These are phyloP conservation scores for Platycnemis pennipes DNA, from an alignment of 2,888 invertebrate genomes.

Conservation along the genomic window DNA sequence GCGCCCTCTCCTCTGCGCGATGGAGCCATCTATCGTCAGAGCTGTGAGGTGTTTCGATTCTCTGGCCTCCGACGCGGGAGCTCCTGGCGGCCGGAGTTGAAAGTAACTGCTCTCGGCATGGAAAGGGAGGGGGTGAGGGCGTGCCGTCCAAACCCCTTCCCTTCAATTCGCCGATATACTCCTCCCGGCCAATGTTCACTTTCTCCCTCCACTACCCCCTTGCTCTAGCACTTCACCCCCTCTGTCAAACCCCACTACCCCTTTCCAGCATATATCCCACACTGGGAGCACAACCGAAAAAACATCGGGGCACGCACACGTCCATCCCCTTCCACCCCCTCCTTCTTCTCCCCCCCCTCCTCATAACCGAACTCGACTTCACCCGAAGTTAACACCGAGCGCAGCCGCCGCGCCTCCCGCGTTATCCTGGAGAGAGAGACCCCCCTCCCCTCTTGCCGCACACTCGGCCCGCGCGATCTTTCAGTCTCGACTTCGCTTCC, in stretches of 20 bases:
- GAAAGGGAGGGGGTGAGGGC: too few relatives aligned
- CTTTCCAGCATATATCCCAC: too few relatives aligned
- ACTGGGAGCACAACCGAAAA: not conserved
- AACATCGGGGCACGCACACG: not conserved
- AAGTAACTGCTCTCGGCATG: not conserved
- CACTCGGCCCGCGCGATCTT: too few relatives aligned
- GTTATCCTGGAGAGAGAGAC: not conserved
- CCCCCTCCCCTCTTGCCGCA: too few relatives aligned
- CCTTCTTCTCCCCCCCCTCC: too few relatives aligned
- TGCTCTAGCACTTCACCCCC: not conserved
- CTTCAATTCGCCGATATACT: too few relatives aligned
- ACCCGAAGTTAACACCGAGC: not conserved
- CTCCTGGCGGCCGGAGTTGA: not conserved
- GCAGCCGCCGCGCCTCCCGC: not conserved
- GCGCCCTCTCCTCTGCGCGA: not conserved
- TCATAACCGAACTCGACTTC: not conserved
- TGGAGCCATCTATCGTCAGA: not conserved
- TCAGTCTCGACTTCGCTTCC: not conserved
- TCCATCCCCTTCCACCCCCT: too few relatives aligned
- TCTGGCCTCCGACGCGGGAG: not conserved
- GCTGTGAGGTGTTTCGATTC: not conserved
- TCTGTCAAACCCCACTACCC: not conserved
- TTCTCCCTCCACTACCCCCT: too few relatives aligned
- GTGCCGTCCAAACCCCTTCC: not conserved
- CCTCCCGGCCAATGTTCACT: too few relatives aligned